These are phyloP conservation scores for Dinoponera quadriceps DNA, from an alignment of 1,140 invertebrate genomes.

Conservation along the genomic window DNA sequence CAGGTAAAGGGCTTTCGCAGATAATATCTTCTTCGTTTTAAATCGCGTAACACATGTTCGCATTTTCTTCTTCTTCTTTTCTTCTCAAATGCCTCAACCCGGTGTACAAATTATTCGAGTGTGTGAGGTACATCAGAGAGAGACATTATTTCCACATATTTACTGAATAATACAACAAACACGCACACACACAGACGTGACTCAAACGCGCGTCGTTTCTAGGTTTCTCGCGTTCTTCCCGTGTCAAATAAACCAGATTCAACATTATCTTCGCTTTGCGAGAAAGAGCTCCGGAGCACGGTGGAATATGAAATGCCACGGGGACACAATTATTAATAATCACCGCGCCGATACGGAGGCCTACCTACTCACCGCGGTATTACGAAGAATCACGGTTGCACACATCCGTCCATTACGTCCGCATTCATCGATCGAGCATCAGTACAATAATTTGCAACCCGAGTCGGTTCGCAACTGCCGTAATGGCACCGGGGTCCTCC, in stretches of 20 bases:
- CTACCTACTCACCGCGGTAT: neutral
- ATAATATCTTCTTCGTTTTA: neutral
- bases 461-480: conserved; percentile 52
- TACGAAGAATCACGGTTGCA: conserved; percentile 38
- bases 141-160: too few species aligned
- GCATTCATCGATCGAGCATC: conserved; percentile 38
- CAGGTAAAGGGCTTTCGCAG: conserved; percentile 1
- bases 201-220: too few species aligned
- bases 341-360: neutral
- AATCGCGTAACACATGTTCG: neutral
- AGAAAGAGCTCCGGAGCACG: neutral
- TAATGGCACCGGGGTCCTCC: conserved; percentile 56
- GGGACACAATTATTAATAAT: conserved; percentile 29
- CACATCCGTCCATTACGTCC: conserved; percentile 57
- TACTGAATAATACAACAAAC: too few species aligned
- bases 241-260: neutral
- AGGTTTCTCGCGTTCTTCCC: too few species aligned
- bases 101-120: too few species aligned
- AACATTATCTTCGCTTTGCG: neutral
- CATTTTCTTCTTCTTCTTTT: too few species aligned
- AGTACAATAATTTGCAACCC: conserved; percentile 64
- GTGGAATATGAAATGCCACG: neutral
- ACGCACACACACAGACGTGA: too few species aligned
- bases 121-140: too few species aligned
- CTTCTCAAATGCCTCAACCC: too few species aligned